Evolutionary conservation across 2,888 invertebrate genomes (phyloP).

Genomic region (Epirrhoe tristata): DNA sequence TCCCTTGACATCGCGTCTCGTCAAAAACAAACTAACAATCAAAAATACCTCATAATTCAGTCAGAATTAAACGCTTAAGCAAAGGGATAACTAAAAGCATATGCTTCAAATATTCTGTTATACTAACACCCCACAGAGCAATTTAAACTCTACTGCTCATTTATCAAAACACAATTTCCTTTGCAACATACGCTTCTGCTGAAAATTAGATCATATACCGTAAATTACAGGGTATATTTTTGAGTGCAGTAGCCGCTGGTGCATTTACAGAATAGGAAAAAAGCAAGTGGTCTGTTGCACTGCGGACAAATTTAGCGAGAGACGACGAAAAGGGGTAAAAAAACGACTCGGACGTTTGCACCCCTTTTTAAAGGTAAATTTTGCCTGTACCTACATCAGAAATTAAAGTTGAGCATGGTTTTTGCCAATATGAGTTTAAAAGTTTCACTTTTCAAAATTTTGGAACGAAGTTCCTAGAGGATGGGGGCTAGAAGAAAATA

Average conservation of each 20-base stretch:
- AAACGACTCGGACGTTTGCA: slow-evolving; percentile 57
- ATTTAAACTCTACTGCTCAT: slow-evolving; percentile 45
- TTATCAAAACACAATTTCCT: slow-evolving; percentile 48
- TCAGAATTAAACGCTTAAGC: slow-evolving; percentile 62
- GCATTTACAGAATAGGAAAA: slow-evolving; percentile 53
- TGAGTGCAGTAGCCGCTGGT: slow-evolving; percentile 52
- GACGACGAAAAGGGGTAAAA: slow-evolving; percentile 61
- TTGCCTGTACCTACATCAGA: slow-evolving; percentile 48
- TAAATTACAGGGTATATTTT: slow-evolving; percentile 56
- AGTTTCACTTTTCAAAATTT: slow-evolving; percentile 27
- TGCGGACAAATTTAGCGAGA: slow-evolving; percentile 75
- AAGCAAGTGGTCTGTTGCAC: slow-evolving; percentile 48
- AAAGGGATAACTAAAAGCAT: slow-evolving; percentile 57
- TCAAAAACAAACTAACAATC: slow-evolving; percentile 43
- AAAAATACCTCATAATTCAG: slow-evolving; percentile 58
- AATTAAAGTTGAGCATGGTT: slow-evolving; percentile 54
- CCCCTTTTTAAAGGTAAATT: slow-evolving; percentile 64
- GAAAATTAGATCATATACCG: slow-evolving; percentile 45
- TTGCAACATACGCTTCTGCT: slow-evolving; percentile 20
- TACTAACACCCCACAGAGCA: slow-evolving; percentile 41
- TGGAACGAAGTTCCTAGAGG: too few species aligned
- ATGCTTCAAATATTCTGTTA: slow-evolving; percentile 46
- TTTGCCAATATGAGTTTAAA: slow-evolving; percentile 40
- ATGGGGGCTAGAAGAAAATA: too few species aligned
- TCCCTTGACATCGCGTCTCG: slow-evolving; percentile 16